phyloP scores from a whole-genome alignment of 1,140 invertebrate species.

The Eurosta solidaginis region DNA sequence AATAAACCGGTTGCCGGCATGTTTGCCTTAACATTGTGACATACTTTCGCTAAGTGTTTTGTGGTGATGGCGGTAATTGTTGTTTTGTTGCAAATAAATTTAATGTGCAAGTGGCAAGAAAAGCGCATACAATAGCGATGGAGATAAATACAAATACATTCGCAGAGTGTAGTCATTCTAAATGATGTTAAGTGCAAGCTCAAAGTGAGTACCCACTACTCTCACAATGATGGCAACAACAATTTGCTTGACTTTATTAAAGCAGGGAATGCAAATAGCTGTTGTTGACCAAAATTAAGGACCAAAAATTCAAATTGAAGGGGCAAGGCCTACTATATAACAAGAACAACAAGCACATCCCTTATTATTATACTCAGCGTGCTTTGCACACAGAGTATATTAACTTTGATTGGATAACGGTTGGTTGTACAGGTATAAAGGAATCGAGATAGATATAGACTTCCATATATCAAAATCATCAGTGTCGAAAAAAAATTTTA shows the following conservation, averaged over 20 bases:
- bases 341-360: too few species aligned
- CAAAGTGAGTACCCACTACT: neutral
- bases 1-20: neutral
- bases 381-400: too few species aligned
- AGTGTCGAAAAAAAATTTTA: too few species aligned
- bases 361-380: too few species aligned
- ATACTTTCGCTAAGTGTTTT: neutral
- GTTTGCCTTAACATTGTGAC: conserved; percentile 15
- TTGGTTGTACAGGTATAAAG: too few species aligned
- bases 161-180: neutral
- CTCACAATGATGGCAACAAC: neutral
- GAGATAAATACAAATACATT: neutral
- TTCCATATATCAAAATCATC: too few species aligned
- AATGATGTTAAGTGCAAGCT: neutral
- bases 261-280: too few species aligned
- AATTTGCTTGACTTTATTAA: neutral
- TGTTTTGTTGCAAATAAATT: neutral
- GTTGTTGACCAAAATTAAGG: too few species aligned
- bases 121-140: neutral
- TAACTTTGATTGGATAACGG: too few species aligned
- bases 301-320: too few species aligned
- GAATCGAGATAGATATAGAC: too few species aligned
- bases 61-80: neutral
- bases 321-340: too few species aligned
- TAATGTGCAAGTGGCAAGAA: neutral